Evolutionary conservation across 1,140 invertebrate species (phyloP).

Genomic region (Drosophila saltans): DNA sequence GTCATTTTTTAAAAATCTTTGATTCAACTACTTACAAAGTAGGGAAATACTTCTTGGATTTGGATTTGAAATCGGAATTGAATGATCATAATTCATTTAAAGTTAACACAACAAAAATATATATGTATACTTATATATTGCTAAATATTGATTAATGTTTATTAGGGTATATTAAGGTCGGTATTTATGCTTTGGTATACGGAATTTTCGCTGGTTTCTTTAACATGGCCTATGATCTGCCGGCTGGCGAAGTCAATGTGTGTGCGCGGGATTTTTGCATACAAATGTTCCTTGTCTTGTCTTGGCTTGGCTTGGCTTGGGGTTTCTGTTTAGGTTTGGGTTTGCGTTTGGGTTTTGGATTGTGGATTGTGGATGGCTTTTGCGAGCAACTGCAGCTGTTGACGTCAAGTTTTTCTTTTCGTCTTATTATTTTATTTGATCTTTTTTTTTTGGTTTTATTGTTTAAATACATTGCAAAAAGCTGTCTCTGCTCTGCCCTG

Average conservation of each 20-base stretch:
- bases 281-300: constrained; percentile 17
- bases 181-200: neutral
- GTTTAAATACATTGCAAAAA: no score
- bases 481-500: neutral
- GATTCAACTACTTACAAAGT: no score
- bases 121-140: no score
- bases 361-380: constrained; percentile 26
- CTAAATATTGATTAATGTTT: no score
- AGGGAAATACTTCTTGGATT: no score
- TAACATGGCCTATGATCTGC: constrained; percentile 23
- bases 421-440: constrained; percentile 3
- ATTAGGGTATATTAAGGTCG: neutral
- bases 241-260: constrained; percentile 12
- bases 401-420: constrained; percentile 37
- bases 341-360: constrained; percentile 18
- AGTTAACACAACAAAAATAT: no score
- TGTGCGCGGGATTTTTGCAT: constrained; percentile 21
- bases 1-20: no score
- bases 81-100: no score
- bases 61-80: no score
- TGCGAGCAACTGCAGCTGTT: constrained; percentile 50
- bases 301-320: neutral
- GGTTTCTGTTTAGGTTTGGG: constrained; percentile 7
- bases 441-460: no score
- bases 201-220: neutral